phyloP scores from a whole-genome alignment of 2,797 vertebrate genomes.

The Lophotriccus pileatus region DNA sequence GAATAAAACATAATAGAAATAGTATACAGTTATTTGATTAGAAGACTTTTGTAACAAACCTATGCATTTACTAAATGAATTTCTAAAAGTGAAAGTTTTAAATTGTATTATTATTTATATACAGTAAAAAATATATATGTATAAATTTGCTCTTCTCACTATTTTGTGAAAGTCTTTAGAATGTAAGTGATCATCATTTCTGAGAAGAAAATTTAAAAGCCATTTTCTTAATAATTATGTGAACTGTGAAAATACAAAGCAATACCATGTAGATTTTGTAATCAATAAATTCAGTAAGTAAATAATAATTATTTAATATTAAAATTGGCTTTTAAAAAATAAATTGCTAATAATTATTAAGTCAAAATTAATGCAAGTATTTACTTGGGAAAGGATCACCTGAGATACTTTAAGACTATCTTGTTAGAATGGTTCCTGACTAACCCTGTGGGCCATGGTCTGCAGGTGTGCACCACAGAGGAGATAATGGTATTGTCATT shows the following conservation, averaged over 20 bases:
- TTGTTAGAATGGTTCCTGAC: neutral
- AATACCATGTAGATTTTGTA: constrained; percentile 59
- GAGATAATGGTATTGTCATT: neutral
- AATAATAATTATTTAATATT: neutral
- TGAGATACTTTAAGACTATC: neutral
- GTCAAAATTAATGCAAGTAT: constrained; percentile 30
- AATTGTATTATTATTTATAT: constrained; percentile 54
- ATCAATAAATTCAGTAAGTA: constrained; percentile 17
- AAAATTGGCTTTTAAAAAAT: constrained; percentile 44
- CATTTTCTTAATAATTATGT: constrained; percentile 58
- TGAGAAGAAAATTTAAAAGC: constrained; percentile 62
- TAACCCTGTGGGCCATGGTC: neutral
- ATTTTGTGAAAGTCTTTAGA: constrained; percentile 48
- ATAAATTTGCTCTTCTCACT: constrained; percentile 36
- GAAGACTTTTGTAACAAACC: constrained; percentile 60
- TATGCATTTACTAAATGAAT: constrained; percentile 59
- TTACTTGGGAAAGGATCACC: constrained; percentile 5
- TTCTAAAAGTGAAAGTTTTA: constrained; percentile 59
- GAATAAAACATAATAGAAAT: constrained; percentile 15
- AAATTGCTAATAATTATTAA: neutral
- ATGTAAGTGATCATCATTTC: constrained; percentile 47
- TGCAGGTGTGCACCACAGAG: neutral
- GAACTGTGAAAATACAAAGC: constrained; percentile 61
- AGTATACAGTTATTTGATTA: constrained; percentile 24
- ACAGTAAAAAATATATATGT: constrained; percentile 33